Evolutionary conservation across 2,888 invertebrate species (phyloP).

Genomic region (Phaedon cochleariae): DNA sequence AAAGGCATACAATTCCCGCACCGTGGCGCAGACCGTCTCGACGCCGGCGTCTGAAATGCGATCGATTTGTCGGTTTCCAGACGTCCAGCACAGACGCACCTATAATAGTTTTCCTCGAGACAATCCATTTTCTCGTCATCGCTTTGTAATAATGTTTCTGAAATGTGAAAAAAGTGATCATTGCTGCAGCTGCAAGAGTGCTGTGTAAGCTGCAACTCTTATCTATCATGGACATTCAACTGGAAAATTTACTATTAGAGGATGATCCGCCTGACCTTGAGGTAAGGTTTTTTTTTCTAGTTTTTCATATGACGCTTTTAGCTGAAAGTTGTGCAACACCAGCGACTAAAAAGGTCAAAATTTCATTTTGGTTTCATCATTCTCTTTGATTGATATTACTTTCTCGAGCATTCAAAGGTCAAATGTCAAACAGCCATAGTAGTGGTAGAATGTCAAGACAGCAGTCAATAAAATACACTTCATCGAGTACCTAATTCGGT

Average conservation of each 20-base stretch:
- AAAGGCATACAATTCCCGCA: background rate
- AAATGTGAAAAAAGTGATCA: no score
- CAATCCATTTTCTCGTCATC: constrained; percentile 18
- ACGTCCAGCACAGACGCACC: constrained; percentile 31
- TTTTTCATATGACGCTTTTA: background rate
- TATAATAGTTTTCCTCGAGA: constrained; percentile 23
- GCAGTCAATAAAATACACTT: no score
- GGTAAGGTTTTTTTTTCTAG: constrained; percentile 44
- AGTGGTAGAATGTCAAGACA: no score
- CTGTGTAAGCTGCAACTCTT: constrained; percentile 6
- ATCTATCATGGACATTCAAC: constrained; percentile 52
- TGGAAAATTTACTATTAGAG: constrained; percentile 54
- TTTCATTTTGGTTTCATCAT: no score
- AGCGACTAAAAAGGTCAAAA: no score
- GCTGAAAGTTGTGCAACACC: no score
- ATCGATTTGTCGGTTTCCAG: constrained; percentile 21
- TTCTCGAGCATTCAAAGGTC: background rate
- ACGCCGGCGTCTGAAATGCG: constrained; percentile 45
- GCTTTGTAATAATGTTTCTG: no score
- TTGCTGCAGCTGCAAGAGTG: background rate
- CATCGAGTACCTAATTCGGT: no score
- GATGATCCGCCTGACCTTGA: constrained; percentile 57
- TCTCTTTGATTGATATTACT: background rate
- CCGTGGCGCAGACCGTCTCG: constrained; percentile 52
- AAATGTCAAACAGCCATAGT: background rate